These are phyloP conservation scores for Montipora cactus DNA, from an alignment of 64 coral and sea anemone species.

Conservation along the genomic window DNA sequence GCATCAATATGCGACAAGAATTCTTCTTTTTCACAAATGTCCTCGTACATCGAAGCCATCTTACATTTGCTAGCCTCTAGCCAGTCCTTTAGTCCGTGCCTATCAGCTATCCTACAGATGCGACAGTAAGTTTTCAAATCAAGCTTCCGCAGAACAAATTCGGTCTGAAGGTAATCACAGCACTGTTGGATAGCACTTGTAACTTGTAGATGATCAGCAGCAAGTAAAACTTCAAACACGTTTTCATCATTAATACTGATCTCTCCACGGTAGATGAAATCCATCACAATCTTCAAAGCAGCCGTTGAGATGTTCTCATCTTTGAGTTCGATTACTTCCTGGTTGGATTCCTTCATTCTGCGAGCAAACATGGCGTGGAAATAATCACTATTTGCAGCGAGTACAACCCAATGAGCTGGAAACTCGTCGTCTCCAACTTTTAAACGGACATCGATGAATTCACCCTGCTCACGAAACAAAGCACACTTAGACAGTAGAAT, in stretches of 20 bases:
- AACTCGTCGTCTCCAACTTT: background rate
- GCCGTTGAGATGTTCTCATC: background rate
- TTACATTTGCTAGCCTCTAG: background rate
- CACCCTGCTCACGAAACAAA: background rate
- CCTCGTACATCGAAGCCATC: background rate
- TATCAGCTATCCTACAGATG: background rate
- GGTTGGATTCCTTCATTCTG: background rate
- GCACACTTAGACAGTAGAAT: background rate
- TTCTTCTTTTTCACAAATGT: background rate
- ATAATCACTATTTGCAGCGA: background rate
- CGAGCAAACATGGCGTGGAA: background rate
- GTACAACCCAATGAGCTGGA: background rate
- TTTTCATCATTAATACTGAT: background rate
- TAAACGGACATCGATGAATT: background rate
- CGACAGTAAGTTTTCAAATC: background rate
- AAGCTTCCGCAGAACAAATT: background rate
- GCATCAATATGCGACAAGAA: background rate
- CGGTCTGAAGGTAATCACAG: background rate
- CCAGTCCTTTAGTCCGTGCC: background rate
- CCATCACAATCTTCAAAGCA: background rate
- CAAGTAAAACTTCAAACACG: background rate
- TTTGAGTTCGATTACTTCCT: background rate
- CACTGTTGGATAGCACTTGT: background rate
- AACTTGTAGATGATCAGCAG: background rate
- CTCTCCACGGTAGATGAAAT: background rate